Conservation (phyloP, 2,113 vertebrate species). For the Sporophila hypoxantha region DNA sequence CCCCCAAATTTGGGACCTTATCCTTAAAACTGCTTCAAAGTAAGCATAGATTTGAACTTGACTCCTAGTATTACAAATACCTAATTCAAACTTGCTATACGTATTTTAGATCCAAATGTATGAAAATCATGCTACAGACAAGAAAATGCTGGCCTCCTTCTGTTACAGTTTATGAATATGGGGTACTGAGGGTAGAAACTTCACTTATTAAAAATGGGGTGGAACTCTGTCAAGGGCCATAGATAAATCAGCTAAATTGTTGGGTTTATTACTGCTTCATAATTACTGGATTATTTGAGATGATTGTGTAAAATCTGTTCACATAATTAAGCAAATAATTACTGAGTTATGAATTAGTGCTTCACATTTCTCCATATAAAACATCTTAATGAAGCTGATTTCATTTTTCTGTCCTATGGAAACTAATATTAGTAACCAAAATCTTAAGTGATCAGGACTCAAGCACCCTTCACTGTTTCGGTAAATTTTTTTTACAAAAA, state of each 20-base stretch:
- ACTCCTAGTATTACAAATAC: neutral
- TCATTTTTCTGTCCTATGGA: neutral
- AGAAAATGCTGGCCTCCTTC: neutral
- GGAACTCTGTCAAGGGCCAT: neutral
- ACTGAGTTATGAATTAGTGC: neutral
- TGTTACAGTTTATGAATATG: neutral
- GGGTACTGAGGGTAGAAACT: neutral
- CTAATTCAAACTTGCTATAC: neutral
- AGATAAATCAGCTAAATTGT: neutral
- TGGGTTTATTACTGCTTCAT: neutral
- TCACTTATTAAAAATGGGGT: neutral
- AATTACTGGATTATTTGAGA: neutral
- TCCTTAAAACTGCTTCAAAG: neutral
- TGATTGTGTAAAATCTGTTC: neutral
- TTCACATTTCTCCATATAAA: neutral
- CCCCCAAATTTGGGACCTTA: neutral
- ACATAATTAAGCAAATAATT: neutral
- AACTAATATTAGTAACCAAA: neutral
- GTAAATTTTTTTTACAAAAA: neutral
- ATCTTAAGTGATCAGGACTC: neutral
- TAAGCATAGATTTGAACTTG: neutral
- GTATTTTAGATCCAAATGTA: neutral
- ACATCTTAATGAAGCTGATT: neutral
- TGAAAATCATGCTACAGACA: neutral
- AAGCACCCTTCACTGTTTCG: neutral